These are phyloP conservation scores for Andrena dorsata DNA, from an alignment of 2,888 invertebrate genomes.

Conservation along the genomic window DNA sequence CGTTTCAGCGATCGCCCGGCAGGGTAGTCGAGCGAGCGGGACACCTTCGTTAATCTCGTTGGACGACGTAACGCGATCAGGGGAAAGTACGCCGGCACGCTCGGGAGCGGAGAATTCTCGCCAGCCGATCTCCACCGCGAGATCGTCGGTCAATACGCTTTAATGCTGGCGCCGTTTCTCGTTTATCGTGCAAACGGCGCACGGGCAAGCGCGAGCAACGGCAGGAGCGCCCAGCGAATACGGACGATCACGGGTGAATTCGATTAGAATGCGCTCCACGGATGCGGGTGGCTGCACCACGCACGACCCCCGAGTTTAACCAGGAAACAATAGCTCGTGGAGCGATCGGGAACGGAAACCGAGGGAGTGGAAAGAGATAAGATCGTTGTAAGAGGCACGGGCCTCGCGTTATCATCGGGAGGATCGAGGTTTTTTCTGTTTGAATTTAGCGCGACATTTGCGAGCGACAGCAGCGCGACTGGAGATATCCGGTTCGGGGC, in stretches of 20 bases:
- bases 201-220: not conserved
- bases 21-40: conserved; percentile 1
- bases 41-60: conserved; percentile 12
- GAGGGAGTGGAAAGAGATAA: not conserved
- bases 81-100: conserved; percentile 13
- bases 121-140: not conserved
- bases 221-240: not conserved
- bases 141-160: not conserved
- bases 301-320: not conserved
- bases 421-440: conserved; percentile 11
- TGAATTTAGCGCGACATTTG: conserved; percentile 28
- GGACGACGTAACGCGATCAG: not conserved
- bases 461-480: conserved; percentile 35
- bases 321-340: not conserved
- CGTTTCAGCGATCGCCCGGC: not conserved
- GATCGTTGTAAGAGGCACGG: not conserved
- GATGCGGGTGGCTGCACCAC: not conserved
- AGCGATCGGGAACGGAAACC: not conserved
- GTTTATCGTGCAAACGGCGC: not conserved
- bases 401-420: conserved; percentile 4
- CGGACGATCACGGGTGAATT: not conserved
- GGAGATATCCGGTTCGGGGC: conserved; percentile 75
- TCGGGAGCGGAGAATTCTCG: conserved; percentile 1
- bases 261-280: not conserved
- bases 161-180: conserved; percentile 11